Percentiles rank a stretch among this genome's conserved stretches.
Evolutionary conservation across 2,797 vertebrate genomes (phyloP).

Genomic region (Sebastes vulpes): DNA sequence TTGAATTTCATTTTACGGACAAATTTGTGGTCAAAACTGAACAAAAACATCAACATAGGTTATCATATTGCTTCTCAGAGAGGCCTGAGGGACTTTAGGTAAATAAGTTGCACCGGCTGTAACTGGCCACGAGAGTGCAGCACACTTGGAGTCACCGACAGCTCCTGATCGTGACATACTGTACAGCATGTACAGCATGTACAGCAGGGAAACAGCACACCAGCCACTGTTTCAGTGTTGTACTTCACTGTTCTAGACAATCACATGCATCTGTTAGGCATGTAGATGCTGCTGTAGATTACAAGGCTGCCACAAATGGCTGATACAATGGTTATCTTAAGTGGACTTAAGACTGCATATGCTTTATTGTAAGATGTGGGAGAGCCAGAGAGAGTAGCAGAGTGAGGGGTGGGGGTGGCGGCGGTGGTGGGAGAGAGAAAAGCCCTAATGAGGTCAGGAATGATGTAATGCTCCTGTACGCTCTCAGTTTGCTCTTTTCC

Average conservation of each 20-base stretch:
- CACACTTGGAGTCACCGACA: slow-evolving; percentile 40
- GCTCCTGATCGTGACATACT: slow-evolving; percentile 47
- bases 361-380: slow-evolving; percentile 28
- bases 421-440: slow-evolving; percentile 69
- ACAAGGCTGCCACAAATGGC: background rate
- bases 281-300: slow-evolving; percentile 6
- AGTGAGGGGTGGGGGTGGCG: slow-evolving; percentile 33
- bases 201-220: slow-evolving; percentile 23
- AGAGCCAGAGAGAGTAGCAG: slow-evolving; percentile 56
- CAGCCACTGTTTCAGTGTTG: slow-evolving; percentile 24
- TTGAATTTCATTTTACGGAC: background rate
- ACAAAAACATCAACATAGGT: slow-evolving; percentile 11
- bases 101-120: slow-evolving; percentile 70
- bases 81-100: slow-evolving; percentile 45
- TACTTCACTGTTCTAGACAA: slow-evolving; percentile 20
- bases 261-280: background rate
- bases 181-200: slow-evolving; percentile 50
- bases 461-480: slow-evolving; percentile 84
- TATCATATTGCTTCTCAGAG: background rate
- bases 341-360: background rate
- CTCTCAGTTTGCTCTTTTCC: slow-evolving; percentile 74
- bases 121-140: slow-evolving; percentile 78
- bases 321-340: background rate
- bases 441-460: slow-evolving; percentile 87
- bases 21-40: background rate